Base-by-base conservation (phyloP, 2,888 invertebrate species). In the Iphiclides podalirius region DNA sequence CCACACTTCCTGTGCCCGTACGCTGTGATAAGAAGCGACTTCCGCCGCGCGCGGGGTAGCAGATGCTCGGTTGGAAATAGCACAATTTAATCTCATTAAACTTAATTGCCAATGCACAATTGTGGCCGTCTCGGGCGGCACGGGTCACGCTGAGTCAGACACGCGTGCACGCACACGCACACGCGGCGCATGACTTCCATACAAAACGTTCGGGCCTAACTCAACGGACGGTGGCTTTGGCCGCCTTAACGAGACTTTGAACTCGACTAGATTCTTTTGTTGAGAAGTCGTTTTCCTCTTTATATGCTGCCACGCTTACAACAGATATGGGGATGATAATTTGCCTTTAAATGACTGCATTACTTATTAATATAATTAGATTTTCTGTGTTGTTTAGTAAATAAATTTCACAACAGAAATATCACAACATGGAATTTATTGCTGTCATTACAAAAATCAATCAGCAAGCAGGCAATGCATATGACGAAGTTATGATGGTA, bases 81-180 rank as follows among this genome's bases (percentile, higher is more conserved):
- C 70, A 75, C 72, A 74, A 79, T 82, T 78, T 77, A 75, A 84
- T 79, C 77, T 81, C 67, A 80, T 84, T 76, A 75, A 71, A 73
- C 75, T 81, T 83, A 85, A 87, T 83, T 82, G 76, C 71, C 73
- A 70, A 75, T 77, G 72, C 67, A 77, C 81, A 80, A 79, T 80
- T 80, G 81, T 66, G 63, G 55, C 61, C 62, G 65, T 72, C 81
- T 79, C 77, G 63, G 75, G 77, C 70, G 75, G 68, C 67, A 66
- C 63, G 64, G 79, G 76, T 80, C 78, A 72, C 52, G 67, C 64
- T 79, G 81, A 81, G 64, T 82, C 77, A 80, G 63, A 58, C 63
- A 58, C 59, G 55, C 58, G 45, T 37, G 14, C 46, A 31, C 33
- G 39, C 14, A 59, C 46, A 52, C 55, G 52, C 53, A 45, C 56